Base-by-base conservation (phyloP, 2,113 vertebrate species). In the Siphamia tubifer region DNA sequence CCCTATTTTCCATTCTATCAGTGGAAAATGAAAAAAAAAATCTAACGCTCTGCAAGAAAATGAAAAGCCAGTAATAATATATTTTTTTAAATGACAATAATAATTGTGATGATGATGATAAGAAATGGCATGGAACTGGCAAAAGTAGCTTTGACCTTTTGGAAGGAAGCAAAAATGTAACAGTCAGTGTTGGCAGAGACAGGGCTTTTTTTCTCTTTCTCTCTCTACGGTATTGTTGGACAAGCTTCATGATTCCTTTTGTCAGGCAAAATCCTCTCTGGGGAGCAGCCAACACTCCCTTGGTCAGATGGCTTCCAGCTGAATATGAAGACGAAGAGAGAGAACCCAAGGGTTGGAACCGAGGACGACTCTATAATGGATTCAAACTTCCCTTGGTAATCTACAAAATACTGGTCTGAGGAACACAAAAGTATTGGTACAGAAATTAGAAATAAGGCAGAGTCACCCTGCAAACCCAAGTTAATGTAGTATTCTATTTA, bases 241-340 rank as follows among this genome's bases (percentile, higher is more conserved):
- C 56, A 67, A 10, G 21, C 70, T 64, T 67, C 69, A 32, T 61
- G 45, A 45, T 82, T 74, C 16, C 58, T 80, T 77, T 63, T 70
- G 70, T 79, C 78, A 99, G 98, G 76, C 83, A 93, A 40, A 92
- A 96, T 70, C 95, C 95, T 73, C 76, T 86, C 23, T 98, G 97
- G 97, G 98, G 98, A 43, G 93, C 96, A 65, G 92, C 95, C 81
- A 95, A 95, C 80, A 94, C 66, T 0, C 89, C 92, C 27, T 87
- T 99, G 82, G 90, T 91, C 45, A 90, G 98, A 56, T 99, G 98
- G 97, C 96, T 99, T 61, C 94, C 96, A 44, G 92, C 96, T 9
- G 72, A 85, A 70, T 99, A 99, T 0, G 98, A 99, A 75, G 97
- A 99, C 2, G 93, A 89, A 55, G 38, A 95, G 79, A 93, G 91